Percentiles rank a stretch among this genome's conserved stretches.
Conservation (phyloP, 1,140 invertebrate genomes). For the Capitella teleta region DNA sequence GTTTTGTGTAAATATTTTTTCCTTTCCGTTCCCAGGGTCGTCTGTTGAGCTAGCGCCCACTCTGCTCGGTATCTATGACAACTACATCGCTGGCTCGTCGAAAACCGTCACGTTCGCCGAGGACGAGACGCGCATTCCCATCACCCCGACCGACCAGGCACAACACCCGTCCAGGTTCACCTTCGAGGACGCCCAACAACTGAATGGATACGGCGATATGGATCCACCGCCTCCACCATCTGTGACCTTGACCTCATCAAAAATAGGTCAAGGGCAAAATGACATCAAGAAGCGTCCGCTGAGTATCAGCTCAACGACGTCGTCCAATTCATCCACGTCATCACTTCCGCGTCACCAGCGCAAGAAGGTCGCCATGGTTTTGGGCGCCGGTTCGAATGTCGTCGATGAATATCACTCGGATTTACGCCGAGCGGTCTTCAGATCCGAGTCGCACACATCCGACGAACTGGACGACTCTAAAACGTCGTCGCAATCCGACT, state of each 20-base stretch:
- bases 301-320: conserved; percentile 69
- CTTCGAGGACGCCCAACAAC: conserved; percentile 11
- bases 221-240: conserved; percentile 11
- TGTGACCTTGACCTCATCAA: too few species aligned
- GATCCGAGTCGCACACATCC: not conserved
- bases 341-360: conserved; percentile 28
- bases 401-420: conserved; percentile 11
- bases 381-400: not conserved
- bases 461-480: too few species aligned
- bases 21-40: conserved; percentile 46
- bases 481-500: too few species aligned
- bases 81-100: conserved; percentile 27
- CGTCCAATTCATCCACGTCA: conserved; percentile 58
- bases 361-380: conserved; percentile 14
- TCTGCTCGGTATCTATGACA: conserved; percentile 56
- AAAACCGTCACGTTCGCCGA: conserved; percentile 13
- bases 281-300: conserved; percentile 49
- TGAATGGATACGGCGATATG: conserved; percentile 2
- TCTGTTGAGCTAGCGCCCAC: conserved; percentile 54
- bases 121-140: conserved; percentile 14
- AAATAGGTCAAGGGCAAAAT: too few species aligned
- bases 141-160: too few species aligned
- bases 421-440: not conserved
- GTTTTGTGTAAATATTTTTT: too few species aligned
- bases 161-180: too few species aligned